These are phyloP conservation scores for Hyalella azteca DNA, from an alignment of 2,888 invertebrate species.

Conservation along the genomic window DNA sequence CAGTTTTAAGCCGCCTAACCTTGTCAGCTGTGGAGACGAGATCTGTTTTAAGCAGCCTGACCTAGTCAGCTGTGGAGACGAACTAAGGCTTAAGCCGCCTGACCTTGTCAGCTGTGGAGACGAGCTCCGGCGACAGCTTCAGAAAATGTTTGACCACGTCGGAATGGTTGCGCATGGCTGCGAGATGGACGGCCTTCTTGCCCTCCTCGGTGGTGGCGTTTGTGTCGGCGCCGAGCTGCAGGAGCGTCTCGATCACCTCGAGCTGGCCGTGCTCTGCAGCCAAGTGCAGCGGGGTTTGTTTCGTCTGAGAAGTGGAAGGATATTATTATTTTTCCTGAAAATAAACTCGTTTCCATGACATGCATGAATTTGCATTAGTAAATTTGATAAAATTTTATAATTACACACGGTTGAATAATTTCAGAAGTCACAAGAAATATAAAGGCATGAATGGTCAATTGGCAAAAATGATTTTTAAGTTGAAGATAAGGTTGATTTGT, in stretches of 20 bases:
- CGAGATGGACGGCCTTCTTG: constrained; percentile 95
- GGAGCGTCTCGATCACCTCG: constrained; percentile 87
- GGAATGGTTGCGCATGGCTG: constrained; percentile 96
- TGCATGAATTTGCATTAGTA: too few species aligned
- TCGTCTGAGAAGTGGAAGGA: constrained; percentile 69
- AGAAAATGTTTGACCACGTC: constrained; percentile 97
- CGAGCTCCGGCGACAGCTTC: constrained; percentile 90
- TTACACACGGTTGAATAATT: too few species aligned
- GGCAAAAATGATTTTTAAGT: too few species aligned
- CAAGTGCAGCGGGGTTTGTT: constrained; percentile 96
- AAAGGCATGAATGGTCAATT: too few species aligned
- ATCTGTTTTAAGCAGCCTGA: too few species aligned
- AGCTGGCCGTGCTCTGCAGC: constrained; percentile 96
- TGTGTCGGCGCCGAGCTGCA: constrained; percentile 92
- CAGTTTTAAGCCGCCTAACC: too few species aligned
- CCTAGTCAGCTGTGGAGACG: too few species aligned
- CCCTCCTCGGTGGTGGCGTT: constrained; percentile 95
- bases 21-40: too few species aligned
- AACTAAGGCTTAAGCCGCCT: too few species aligned
- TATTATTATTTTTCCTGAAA: background rate
- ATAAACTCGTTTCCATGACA: background rate
- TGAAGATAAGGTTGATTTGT: too few species aligned
- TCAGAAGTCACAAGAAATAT: too few species aligned
- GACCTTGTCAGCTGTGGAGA: constrained; percentile 90
- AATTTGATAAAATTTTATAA: too few species aligned